A percentile compares a stretch with the other conserved stretches of the same genome.
Evolutionary conservation across 2,888 invertebrate species (phyloP).

Genomic region (Hypsopygia costalis): DNA sequence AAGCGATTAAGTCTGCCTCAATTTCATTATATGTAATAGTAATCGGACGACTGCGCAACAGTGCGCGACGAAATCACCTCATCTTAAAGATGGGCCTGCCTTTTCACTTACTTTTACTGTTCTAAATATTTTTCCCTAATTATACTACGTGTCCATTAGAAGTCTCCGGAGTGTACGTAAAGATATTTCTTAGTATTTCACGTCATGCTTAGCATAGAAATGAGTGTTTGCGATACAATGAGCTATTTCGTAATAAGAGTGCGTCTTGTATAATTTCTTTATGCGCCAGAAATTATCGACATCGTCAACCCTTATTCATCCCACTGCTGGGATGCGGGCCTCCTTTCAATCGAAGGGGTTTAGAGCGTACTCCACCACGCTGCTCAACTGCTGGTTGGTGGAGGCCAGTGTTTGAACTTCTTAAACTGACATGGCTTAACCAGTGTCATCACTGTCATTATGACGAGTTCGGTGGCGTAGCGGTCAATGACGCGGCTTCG

Average conservation of each 20-base stretch:
- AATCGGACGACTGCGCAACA: constrained; percentile 1
- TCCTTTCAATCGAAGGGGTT: too few relatives aligned
- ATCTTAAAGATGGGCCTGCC: neutral
- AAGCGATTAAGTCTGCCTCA: constrained; percentile 7
- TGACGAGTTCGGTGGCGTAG: too few relatives aligned
- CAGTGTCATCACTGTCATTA: too few relatives aligned
- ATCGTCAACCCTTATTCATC: too few relatives aligned
- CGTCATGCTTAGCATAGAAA: neutral
- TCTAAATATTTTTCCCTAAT: constrained; percentile 9
- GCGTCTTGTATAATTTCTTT: too few relatives aligned
- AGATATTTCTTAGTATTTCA: neutral
- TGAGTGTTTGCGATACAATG: neutral
- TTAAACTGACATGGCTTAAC: too few relatives aligned
- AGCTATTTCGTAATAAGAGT: neutral
- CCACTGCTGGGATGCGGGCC: too few relatives aligned
- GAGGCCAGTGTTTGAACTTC: too few relatives aligned
- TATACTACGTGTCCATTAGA: constrained; percentile 7
- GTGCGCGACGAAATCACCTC: constrained; percentile 6
- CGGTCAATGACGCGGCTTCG: too few relatives aligned
- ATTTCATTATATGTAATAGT: constrained; percentile 7
- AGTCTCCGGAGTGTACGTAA: constrained; percentile 3
- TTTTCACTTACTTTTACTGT: constrained; percentile 6
- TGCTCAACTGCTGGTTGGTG: too few relatives aligned
- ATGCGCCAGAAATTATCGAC: too few relatives aligned
- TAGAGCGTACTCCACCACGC: too few relatives aligned